Evolutionary conservation across 2,888 invertebrate species (phyloP).

Genomic region (Sesia apiformis): DNA sequence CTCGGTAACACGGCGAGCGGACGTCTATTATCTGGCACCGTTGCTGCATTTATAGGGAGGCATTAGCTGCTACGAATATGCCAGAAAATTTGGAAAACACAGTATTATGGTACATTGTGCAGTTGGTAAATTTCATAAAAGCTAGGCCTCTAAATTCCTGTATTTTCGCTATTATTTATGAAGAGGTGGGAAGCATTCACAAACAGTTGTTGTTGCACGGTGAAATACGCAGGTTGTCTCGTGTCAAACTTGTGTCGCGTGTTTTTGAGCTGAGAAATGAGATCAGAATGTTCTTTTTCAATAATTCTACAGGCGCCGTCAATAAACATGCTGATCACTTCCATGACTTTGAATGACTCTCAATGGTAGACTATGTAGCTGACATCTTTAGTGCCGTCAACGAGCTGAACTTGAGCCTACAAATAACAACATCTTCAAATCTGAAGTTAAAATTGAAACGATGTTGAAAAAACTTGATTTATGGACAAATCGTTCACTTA

Average conservation of each 20-base stretch:
- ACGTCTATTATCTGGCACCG: constrained; percentile 1
- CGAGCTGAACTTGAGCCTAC: constrained; percentile 4
- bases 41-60: neutral
- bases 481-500: constrained; percentile 2
- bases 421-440: constrained; percentile 11
- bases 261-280: constrained; percentile 13
- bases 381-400: constrained; percentile 1
- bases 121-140: constrained; percentile 1
- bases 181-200: constrained; percentile 11
- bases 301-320: neutral
- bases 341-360: constrained; percentile 6
- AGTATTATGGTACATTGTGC: neutral
- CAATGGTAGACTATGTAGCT: neutral
- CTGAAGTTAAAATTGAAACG: constrained; percentile 10
- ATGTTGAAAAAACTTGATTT: constrained; percentile 2
- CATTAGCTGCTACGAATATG: constrained; percentile 2
- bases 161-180: neutral
- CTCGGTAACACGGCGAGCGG: too few species aligned
- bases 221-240: constrained; percentile 1
- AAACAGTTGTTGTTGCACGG: constrained; percentile 7
- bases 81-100: neutral
- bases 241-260: constrained; percentile 1
- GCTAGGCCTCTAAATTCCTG: constrained; percentile 1
- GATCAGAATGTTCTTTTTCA: constrained; percentile 6
- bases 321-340: neutral